phyloP scores from a whole-genome alignment of 2,888 invertebrate genomes.

The Metellina segmentata region DNA sequence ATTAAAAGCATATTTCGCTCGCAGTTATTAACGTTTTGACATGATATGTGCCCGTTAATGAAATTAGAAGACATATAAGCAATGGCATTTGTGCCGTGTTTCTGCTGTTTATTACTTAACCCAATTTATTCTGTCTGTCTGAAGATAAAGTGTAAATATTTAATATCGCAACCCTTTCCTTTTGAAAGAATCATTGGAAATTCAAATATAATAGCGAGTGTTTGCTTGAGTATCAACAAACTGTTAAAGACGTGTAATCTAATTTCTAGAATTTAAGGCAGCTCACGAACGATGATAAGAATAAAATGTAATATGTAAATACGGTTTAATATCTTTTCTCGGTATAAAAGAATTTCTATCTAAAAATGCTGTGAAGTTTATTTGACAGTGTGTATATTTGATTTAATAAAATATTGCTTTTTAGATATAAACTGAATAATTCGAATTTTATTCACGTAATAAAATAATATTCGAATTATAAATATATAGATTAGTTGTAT shows the following conservation, averaged over 20 bases:
- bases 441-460: too few species aligned
- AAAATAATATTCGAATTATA: too few species aligned
- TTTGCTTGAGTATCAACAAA: background rate
- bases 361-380: too few species aligned
- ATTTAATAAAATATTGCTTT: too few species aligned
- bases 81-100: background rate
- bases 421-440: too few species aligned
- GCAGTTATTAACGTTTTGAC: background rate
- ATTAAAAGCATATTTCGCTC: background rate
- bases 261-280: background rate
- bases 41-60: background rate
- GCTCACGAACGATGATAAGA: background rate
- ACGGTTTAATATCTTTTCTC: too few species aligned
- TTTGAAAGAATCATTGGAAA: background rate
- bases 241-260: background rate
- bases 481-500: too few species aligned
- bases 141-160: background rate
- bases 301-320: too few species aligned
- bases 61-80: background rate
- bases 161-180: background rate
- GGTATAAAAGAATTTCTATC: too few species aligned
- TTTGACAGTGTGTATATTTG: too few species aligned
- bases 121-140: background rate
- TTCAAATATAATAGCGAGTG: background rate
- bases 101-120: background rate